phyloP scores from a whole-genome alignment of 2,797 vertebrate genomes.

The Sternarchorhynchus goeldii region DNA sequence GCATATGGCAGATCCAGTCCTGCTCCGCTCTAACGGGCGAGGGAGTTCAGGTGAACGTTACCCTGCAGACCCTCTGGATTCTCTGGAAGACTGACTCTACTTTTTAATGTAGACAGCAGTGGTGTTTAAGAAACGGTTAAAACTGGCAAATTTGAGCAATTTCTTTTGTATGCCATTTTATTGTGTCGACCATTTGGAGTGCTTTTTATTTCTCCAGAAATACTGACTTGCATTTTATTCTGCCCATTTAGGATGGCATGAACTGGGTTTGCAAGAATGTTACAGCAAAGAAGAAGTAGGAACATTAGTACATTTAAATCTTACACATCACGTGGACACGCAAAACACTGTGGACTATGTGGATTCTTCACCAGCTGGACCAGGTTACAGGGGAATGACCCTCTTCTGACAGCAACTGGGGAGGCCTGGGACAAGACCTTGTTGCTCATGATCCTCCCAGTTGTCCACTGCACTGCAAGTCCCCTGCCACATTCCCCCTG shows the following conservation, averaged over 20 bases:
- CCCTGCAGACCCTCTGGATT: background rate
- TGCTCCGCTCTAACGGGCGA: conserved; percentile 96
- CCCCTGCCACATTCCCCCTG: conserved; percentile 1
- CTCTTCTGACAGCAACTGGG: conserved; percentile 33
- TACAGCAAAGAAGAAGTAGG: conserved; percentile 96
- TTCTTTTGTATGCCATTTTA: background rate
- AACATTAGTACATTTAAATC: conserved; percentile 47
- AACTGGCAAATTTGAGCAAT: background rate
- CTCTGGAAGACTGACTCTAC: background rate
- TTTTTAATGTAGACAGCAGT: background rate
- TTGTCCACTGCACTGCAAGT: conserved; percentile 20
- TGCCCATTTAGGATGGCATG: conserved; percentile 90
- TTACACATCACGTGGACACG: conserved; percentile 33
- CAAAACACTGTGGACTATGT: conserved; percentile 59
- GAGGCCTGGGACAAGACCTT: conserved; percentile 26
- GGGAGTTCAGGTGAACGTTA: conserved; percentile 87
- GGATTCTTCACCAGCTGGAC: conserved; percentile 43
- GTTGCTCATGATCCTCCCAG: conserved; percentile 24
- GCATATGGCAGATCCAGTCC: conserved; percentile 98
- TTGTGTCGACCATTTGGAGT: background rate
- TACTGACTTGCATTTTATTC: conserved; percentile 17
- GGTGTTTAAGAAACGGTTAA: background rate
- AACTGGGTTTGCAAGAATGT: conserved; percentile 99
- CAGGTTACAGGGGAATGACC: conserved; percentile 35
- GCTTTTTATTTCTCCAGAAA: background rate